These are phyloP conservation scores for Thalassophryne amazonica DNA, from an alignment of 2,797 vertebrate genomes.

Conservation along the genomic window DNA sequence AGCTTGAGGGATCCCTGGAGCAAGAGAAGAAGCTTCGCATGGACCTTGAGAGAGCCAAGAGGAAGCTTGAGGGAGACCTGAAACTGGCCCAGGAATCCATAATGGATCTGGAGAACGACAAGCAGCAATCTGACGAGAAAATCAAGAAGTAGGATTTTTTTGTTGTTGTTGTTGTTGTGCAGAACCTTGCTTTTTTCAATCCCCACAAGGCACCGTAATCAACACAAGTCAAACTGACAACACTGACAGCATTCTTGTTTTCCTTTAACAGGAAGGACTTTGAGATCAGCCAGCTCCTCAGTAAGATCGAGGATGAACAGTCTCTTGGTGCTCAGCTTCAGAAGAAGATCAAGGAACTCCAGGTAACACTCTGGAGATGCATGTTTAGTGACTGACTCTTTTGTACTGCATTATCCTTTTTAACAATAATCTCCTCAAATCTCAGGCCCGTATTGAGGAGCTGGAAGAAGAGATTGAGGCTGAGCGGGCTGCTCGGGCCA, in stretches of 20 bases:
- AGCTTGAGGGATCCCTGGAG: constrained; percentile 84
- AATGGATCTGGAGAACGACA: too few species aligned
- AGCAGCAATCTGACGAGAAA: constrained; percentile 83
- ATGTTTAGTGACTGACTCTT: not conserved
- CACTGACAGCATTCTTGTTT: not conserved
- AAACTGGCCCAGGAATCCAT: constrained; percentile 84
- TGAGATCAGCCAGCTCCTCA: constrained; percentile 82
- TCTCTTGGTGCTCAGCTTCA: constrained; percentile 62
- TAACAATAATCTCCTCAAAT: not conserved
- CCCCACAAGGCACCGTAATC: not conserved
- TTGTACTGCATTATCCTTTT: not conserved
- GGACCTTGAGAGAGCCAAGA: constrained; percentile 83
- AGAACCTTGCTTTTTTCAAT: not conserved
- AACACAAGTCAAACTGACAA: not conserved
- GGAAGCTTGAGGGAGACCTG: constrained; percentile 84
- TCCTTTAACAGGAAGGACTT: constrained; percentile 81
- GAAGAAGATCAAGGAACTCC: constrained; percentile 80
- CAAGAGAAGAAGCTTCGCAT: constrained; percentile 84
- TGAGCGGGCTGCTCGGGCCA: constrained; percentile 73
- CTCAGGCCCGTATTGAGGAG: constrained; percentile 85
- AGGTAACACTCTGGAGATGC: constrained; percentile 50
- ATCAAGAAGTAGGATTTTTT: constrained; percentile 78
- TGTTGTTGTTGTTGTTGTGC: not conserved
- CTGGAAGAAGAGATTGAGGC: constrained; percentile 87
- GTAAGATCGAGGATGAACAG: constrained; percentile 85